Base-by-base conservation (phyloP, 2,113 vertebrate genomes). In the Carassius carassius region DNA sequence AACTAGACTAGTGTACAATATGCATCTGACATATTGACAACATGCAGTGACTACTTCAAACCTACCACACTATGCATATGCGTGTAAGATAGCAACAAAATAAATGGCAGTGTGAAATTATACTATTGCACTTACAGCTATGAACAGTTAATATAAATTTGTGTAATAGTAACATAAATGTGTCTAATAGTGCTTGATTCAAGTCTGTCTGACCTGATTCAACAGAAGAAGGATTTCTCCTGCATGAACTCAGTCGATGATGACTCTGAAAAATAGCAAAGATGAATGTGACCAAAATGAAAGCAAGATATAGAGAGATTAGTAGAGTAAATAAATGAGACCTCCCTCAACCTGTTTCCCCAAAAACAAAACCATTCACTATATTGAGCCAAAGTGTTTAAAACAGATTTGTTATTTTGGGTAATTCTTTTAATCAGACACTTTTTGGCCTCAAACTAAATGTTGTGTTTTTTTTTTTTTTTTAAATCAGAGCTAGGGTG, bases 161-260 rank as follows among this genome's bases (percentile, higher is more conserved):
- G 6, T 8, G 37, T 41, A 37, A 37, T 37, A 3, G 8, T 35
- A 21, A 35, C 3, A 35, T 69, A 21, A 69, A 37, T 56, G 21
- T 21, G 19, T 58, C 9, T 58, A 58, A 58, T 58, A 58, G 19
- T n/a, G 56, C 56, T 58, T 10, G 56, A 58, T 58, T 58, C 56
- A 58, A n/a, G 19, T n/a, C 3, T 58, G 1, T 63, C 95, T 92
- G 87, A 99, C 98, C 97, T 96, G 91, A 99, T 96, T 5, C 96
- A 96, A 90, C 98, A 99, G 90, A 98, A 99, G 90, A 99, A 99
- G 5, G 96, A 97, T 82, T 99, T 99, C 91, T 98, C 97, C 89
- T 96, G 96, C 90, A 95, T 93, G 89, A 95, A 96, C 21, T 98
- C 97, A 21, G 95, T 93, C 3, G 94, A 90, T 4, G 95, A 95